These are phyloP conservation scores for Vidua chalybeata DNA, from an alignment of 2,113 vertebrate genomes.

Conservation along the genomic window DNA sequence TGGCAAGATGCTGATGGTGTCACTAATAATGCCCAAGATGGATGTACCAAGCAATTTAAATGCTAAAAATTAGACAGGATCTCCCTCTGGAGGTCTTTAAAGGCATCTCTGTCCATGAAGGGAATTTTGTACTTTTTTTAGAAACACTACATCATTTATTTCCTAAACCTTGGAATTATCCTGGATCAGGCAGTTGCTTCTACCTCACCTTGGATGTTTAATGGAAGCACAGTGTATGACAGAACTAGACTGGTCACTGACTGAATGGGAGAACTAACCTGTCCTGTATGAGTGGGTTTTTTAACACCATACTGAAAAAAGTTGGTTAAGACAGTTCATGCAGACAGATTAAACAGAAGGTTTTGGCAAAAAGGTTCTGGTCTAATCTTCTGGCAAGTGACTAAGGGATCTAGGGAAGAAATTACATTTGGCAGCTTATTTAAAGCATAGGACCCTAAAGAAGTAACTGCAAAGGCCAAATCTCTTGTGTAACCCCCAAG, in stretches of 20 bases:
- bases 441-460: background rate
- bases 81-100: constrained; percentile 61
- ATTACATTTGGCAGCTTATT: background rate
- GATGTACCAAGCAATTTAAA: background rate
- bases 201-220: background rate
- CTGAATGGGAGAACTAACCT: background rate
- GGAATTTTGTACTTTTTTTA: background rate
- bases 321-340: background rate
- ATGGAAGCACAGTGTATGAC: background rate
- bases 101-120: background rate
- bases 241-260: background rate
- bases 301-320: background rate
- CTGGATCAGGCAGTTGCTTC: background rate
- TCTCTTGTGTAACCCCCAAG: background rate
- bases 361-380: background rate
- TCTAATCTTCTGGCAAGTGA: background rate
- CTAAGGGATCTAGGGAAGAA: background rate
- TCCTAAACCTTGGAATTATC: background rate
- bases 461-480: background rate
- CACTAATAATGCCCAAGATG: background rate
- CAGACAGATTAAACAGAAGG: background rate
- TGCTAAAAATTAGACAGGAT: background rate
- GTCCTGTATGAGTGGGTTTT: background rate
- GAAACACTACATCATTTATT: background rate
- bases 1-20: background rate